Evolutionary conservation across 1,140 invertebrate species (phyloP).

Genomic region (Dendroctonus valens): DNA sequence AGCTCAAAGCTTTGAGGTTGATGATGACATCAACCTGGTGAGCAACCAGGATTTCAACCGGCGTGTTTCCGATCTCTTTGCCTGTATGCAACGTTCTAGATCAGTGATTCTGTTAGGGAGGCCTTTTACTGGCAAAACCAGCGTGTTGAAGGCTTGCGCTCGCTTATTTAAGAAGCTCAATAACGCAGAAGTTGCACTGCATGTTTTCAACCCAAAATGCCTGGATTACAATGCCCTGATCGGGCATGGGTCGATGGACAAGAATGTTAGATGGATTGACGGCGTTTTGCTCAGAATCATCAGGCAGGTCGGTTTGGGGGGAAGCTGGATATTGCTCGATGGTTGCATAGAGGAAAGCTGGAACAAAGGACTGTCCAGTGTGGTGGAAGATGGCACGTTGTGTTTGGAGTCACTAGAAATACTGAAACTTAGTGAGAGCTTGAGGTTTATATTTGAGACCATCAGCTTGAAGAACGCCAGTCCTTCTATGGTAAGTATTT

Average conservation of each 20-base stretch:
- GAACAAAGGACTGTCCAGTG: constrained; percentile 92
- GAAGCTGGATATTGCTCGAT: constrained; percentile 77
- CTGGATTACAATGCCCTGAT: constrained; percentile 86
- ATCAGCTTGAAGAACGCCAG: constrained; percentile 81
- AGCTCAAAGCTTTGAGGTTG: constrained; percentile 1
- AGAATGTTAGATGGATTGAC: constrained; percentile 77
- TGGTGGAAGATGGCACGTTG: constrained; percentile 75
- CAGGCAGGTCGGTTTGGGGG: constrained; percentile 62
- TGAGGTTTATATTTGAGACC: constrained; percentile 91
- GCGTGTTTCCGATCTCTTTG: too few relatives aligned
- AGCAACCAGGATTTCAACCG: not conserved
- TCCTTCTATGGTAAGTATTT: constrained; percentile 74
- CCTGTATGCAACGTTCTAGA: constrained; percentile 2
- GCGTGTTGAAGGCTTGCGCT: constrained; percentile 32
- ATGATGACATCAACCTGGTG: too few relatives aligned
- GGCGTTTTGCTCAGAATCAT: constrained; percentile 76
- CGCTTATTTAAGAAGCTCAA: constrained; percentile 13
- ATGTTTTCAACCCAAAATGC: constrained; percentile 85
- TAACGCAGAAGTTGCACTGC: constrained; percentile 46
- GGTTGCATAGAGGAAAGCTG: constrained; percentile 88
- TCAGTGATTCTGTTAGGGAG: constrained; percentile 79
- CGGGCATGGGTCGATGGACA: constrained; percentile 79
- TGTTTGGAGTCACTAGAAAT: constrained; percentile 79
- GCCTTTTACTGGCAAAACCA: constrained; percentile 69
- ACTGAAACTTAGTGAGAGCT: constrained; percentile 67